Evolutionary conservation across 2,888 invertebrate genomes (phyloP).

Genomic region (Pyrrhia umbra): DNA sequence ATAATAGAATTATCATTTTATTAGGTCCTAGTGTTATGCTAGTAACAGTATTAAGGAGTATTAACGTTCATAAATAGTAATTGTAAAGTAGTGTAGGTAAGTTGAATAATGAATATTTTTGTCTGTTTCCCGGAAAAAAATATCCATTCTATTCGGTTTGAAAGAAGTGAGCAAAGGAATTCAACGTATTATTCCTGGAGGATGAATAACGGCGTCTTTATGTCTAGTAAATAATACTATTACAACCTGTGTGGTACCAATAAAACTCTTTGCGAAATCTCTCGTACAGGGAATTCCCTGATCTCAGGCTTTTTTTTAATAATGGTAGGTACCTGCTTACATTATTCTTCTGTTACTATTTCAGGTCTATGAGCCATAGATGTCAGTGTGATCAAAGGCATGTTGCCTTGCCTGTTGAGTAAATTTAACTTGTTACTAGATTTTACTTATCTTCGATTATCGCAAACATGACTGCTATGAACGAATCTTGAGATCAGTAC

Average conservation of each 20-base stretch:
- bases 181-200: not conserved
- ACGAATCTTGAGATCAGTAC: too few species aligned
- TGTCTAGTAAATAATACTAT: not conserved
- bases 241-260: not conserved
- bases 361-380: too few species aligned
- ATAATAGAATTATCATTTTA: conserved; percentile 5
- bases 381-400: too few species aligned
- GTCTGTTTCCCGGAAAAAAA: not conserved
- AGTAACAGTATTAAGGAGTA: not conserved
- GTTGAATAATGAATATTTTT: not conserved
- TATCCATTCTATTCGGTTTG: not conserved
- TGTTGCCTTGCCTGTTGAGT: too few species aligned
- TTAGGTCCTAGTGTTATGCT: not conserved
- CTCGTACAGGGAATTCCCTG: not conserved
- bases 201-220: not conserved
- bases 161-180: not conserved
- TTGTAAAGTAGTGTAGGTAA: not conserved
- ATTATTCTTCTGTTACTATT: too few species aligned
- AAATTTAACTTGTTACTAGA: too few species aligned
- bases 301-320: not conserved
- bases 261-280: not conserved
- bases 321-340: too few species aligned
- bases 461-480: too few species aligned
- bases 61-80: not conserved
- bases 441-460: too few species aligned